Base-by-base conservation (phyloP, 53 echinoderm and acorn worm genomes). In the Pentamera pediparva region DNA sequence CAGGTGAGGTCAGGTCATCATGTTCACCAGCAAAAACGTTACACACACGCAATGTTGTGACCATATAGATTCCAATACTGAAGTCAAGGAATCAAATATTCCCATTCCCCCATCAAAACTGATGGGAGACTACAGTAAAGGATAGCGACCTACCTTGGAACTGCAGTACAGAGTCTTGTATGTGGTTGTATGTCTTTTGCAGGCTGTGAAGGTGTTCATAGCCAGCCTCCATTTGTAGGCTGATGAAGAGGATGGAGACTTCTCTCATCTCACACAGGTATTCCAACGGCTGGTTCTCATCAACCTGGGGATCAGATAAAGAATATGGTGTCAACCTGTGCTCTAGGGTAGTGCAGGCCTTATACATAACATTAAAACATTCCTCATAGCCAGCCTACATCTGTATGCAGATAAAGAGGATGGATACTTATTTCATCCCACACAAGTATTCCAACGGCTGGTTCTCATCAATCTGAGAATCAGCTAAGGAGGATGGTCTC, bases 61-160 rank as follows among this genome's bases (percentile, higher is more conserved):
- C n/a, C n/a, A n/a, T n/a, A n/a, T n/a, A n/a, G n/a, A n/a, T n/a
- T n/a, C n/a, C n/a, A n/a, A n/a, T n/a, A n/a, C n/a, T n/a, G n/a
- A n/a, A n/a, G n/a, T n/a, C n/a, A n/a, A n/a, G n/a, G n/a, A n/a
- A n/a, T n/a, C n/a, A n/a, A n/a, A n/a, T n/a, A n/a, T n/a, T n/a
- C n/a, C n/a, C n/a, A n/a, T n/a, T n/a, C n/a, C n/a, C n/a, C n/a
- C n/a, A n/a, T n/a, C n/a, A n/a, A n/a, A n/a, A n/a, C n/a, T n/a
- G n/a, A n/a, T n/a, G n/a, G n/a, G n/a, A n/a, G n/a, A n/a, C n/a
- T n/a, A n/a, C n/a, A n/a, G n/a, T n/a, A n/a, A n/a, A n/a, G n/a
- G n/a, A n/a, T n/a, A n/a, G n/a, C n/a, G n/a, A n/a, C 33, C 4
- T 78, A 98, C 98, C 98, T 92, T 98, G 98, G 35, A 92, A 98